Conservation (phyloP, 2,888 invertebrate genomes). For the Escarpia spicata region DNA sequence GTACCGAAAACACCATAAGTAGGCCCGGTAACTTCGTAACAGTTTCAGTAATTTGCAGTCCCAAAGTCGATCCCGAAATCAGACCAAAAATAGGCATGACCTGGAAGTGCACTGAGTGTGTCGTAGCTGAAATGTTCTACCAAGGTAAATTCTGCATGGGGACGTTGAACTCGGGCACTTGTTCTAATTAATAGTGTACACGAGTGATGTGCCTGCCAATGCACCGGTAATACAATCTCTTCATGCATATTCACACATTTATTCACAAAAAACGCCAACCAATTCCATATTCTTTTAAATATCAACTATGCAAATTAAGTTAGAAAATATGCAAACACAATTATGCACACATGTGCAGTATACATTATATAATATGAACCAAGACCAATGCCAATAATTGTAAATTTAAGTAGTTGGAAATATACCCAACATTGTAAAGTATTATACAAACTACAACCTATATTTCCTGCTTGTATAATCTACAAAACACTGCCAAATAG, state of each 20-base stretch:
- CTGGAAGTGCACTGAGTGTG: conserved; percentile 1
- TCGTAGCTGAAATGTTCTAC: neutral
- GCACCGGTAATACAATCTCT: neutral
- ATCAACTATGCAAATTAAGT: too few relatives aligned
- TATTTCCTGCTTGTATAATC: too few relatives aligned
- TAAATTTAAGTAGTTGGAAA: too few relatives aligned
- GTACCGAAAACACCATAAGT: conserved; percentile 9
- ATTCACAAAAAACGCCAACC: neutral
- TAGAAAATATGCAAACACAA: too few relatives aligned
- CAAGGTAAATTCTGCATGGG: neutral
- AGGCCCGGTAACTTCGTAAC: neutral
- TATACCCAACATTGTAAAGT: too few relatives aligned
- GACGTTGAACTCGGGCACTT: neutral
- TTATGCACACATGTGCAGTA: too few relatives aligned
- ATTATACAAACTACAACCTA: too few relatives aligned
- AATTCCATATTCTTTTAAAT: too few relatives aligned
- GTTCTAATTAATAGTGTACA: neutral
- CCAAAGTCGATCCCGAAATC: neutral
- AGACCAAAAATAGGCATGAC: neutral
- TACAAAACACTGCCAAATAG: too few relatives aligned
- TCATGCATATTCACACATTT: neutral
- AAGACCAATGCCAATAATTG: too few relatives aligned
- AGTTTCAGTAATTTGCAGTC: neutral
- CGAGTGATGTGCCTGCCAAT: neutral
- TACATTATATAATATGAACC: too few relatives aligned